phyloP scores from a whole-genome alignment of 2,797 vertebrate genomes.

The Apodemus agrarius region DNA sequence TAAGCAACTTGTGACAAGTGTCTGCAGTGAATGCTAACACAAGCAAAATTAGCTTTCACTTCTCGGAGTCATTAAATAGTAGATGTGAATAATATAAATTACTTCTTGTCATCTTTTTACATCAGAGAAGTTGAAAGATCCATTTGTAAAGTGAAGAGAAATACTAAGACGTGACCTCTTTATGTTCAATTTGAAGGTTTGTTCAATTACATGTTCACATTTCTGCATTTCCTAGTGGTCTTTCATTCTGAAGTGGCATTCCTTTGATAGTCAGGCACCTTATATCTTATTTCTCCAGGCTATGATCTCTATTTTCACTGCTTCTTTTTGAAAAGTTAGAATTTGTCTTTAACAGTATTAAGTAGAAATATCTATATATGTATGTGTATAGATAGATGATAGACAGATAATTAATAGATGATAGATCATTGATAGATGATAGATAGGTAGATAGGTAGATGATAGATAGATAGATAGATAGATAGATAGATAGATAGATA shows the following conservation, averaged over 20 bases:
- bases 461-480: no score
- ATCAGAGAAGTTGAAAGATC: slow-evolving; percentile 83
- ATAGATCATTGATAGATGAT: no score
- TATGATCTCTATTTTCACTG: slow-evolving; percentile 83
- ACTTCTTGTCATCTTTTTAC: slow-evolving; percentile 82
- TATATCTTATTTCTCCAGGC: slow-evolving; percentile 79
- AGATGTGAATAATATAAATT: slow-evolving; percentile 84
- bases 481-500: neutral
- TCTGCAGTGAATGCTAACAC: slow-evolving; percentile 79
- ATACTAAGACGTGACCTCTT: slow-evolving; percentile 74
- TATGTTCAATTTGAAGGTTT: slow-evolving; percentile 83
- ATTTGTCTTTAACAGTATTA: slow-evolving; percentile 83
- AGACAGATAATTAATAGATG: no score
- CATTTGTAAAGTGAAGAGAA: slow-evolving; percentile 77
- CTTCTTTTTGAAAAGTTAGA: slow-evolving; percentile 83
- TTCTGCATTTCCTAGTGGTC: slow-evolving; percentile 76
- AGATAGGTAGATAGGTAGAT: no score
- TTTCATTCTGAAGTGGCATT: slow-evolving; percentile 78
- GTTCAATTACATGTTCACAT: slow-evolving; percentile 80
- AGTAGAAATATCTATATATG: slow-evolving; percentile 75
- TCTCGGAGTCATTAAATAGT: slow-evolving; percentile 82
- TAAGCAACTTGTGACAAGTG: slow-evolving; percentile 72
- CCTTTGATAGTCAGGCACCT: slow-evolving; percentile 83
- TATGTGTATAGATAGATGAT: no score
- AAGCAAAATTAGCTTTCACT: slow-evolving; percentile 83